Base-by-base conservation (phyloP, 2,797 vertebrate species). In the Denticeps clupeoides region DNA sequence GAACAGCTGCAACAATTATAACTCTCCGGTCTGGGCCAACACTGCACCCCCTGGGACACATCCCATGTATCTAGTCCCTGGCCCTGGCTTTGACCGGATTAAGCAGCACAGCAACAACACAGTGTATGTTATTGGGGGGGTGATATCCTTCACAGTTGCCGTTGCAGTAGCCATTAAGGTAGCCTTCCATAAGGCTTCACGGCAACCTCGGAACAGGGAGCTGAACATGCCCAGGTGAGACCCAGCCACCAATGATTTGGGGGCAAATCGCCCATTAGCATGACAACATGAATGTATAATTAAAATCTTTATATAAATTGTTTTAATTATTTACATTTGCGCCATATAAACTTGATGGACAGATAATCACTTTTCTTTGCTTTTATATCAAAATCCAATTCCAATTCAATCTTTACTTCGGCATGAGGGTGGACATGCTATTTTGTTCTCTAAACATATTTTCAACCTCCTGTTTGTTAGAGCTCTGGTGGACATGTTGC, bases 111-210 rank as follows among this genome's bases (percentile, higher is more conserved):
- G 81, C 63, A 87, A 86, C 74, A 90, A 89, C 78, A 92, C 90
- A 0, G 87, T 89, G 50, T 90, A 91, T 1, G 87, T 93, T 59
- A 89, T 93, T 12, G 90, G 90, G 3, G 89, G 90, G 1, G 90
- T 93, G 57, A 80, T 93, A 49, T 86, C 87, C 54, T 91, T 92
- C 70, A 91, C 90, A 63, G 81, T 91, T 52, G 90, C 84, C 0
- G 89, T 92, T 21, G 89, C 85, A 2, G 84, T 91, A 25, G 89
- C 87, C 41, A 84, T 88, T 63, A 91, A 91, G 67, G 84, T 93
- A 73, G 86, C 86, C 24, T 93, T 93, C 79, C 88, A 90, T 80
- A 93, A 93, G 72, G 87, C 90, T 41, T 90, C 90, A 7, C 86
- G 89, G 8, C 85, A 89, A 43, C 89, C 89, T 43, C 78, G 84